A percentile compares a stretch with the other conserved stretches of the same genome.
Evolutionary conservation across 2,888 invertebrate species (phyloP).

Genomic region (Amphiduros pacificus): DNA sequence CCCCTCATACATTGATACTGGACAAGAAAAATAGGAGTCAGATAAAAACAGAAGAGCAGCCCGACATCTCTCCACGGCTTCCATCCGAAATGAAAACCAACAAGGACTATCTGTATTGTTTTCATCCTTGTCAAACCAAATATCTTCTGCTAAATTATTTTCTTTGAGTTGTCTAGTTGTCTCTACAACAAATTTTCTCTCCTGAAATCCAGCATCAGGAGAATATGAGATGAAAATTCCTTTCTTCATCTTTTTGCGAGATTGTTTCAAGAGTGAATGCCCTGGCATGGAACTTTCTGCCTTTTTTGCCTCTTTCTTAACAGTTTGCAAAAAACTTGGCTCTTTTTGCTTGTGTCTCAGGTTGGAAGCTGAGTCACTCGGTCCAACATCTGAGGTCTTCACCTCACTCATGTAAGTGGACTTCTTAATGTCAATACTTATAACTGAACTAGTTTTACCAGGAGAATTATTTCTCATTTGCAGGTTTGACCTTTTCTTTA

Average conservation of each 20-base stretch:
- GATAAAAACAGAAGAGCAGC: constrained; percentile 52
- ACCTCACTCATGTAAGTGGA: no score
- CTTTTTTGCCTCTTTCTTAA: not conserved
- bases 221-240: constrained; percentile 55
- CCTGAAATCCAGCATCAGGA: constrained; percentile 54
- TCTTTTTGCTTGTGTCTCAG: no score
- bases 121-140: constrained; percentile 59
- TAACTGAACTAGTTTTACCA: not conserved
- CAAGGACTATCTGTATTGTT: constrained; percentile 52
- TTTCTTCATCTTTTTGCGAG: constrained; percentile 47
- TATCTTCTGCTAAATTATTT: constrained; percentile 54
- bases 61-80: constrained; percentile 53
- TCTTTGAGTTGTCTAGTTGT: constrained; percentile 53
- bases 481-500: not conserved
- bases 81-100: constrained; percentile 57
- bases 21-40: constrained; percentile 52
- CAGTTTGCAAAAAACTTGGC: not conserved
- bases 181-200: constrained; percentile 54
- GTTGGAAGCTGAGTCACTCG: no score
- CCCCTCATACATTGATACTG: constrained; percentile 54
- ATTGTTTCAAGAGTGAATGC: no score
- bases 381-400: no score
- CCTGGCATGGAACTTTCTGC: not conserved
- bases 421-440: not conserved
- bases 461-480: not conserved